Base-by-base conservation (phyloP, 2,888 invertebrate species). In the Lasioglossum pauxillum region DNA sequence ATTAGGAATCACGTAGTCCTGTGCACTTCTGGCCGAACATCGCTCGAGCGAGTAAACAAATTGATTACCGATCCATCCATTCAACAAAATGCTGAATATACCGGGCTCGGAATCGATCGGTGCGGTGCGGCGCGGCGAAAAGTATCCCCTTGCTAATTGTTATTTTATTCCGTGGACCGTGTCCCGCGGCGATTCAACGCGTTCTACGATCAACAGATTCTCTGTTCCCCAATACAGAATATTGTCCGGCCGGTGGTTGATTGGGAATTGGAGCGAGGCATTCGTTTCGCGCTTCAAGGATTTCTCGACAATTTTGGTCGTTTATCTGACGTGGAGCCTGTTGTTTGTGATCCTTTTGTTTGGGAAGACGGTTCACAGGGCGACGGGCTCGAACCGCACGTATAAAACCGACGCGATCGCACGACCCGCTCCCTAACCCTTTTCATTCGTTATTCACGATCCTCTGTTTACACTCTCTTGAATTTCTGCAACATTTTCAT, bases 261-360 rank as follows among this genome's bases (percentile, higher is more conserved):
- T 90, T 90, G 90, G 85, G 91, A 90, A 90, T 78, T 90, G 90
- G 90, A 83, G 90, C 90, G 90, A 90, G 87, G 73, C 86, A 84
- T 88, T 91, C 86, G 91, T 87, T 90, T 90, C 86, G 88, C 88
- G 90, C 91, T 91, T 90, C 90, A 90, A 77, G 80, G 88, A 87
- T 88, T 92, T 77, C 84, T 83, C 91, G 74, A 86, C 85, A 91
- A 90, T 89, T 91, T 88, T 85, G 87, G 78, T 78, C 89, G 89
- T 87, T 89, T 89, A 85, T 87, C 85, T 78, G 78, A 83, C 84
- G 83, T 67, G 49, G 75, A 57, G 67, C 74, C 81, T 74, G 75
- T 75, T 83, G 88, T 60, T 80, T 83, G 75, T 74, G 88, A 83
- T 89, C 78, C 88, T 87, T 88, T 88, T 84, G 80, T 86, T 79